phyloP scores from a whole-genome alignment of 2,113 vertebrate genomes.

The Oncorhynchus tshawytscha region DNA sequence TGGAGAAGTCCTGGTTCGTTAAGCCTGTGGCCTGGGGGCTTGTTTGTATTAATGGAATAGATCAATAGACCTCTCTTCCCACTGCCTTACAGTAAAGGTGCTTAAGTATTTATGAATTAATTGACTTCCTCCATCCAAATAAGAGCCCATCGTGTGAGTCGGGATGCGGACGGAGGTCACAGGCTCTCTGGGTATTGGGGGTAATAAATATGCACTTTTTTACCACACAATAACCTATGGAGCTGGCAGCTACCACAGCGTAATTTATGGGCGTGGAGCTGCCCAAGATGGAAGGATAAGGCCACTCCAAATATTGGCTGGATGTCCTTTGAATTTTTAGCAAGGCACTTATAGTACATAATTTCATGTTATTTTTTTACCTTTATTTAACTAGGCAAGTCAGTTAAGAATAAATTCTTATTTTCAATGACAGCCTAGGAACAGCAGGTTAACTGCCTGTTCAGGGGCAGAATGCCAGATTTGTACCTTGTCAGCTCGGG shows the following conservation, averaged over 20 bases:
- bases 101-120: slow-evolving; percentile 85
- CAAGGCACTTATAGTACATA: no score
- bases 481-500: no score
- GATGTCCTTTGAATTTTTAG: no score
- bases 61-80: slow-evolving; percentile 76
- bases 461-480: no score
- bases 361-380: no score
- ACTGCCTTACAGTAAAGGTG: slow-evolving; percentile 75
- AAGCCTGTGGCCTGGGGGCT: not conserved
- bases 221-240: slow-evolving; percentile 28
- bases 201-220: not conserved
- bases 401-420: no score
- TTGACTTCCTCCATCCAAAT: slow-evolving; percentile 73
- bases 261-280: slow-evolving; percentile 13
- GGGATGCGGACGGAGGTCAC: slow-evolving; percentile 66
- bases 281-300: not conserved
- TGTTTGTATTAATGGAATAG: slow-evolving; percentile 69
- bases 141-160: slow-evolving; percentile 50
- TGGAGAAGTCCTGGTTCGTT: not conserved
- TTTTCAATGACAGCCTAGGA: no score
- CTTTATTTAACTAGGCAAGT: no score
- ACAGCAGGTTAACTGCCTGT: no score
- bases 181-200: not conserved
- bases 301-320: not conserved
- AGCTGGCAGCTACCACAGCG: slow-evolving; percentile 16